phyloP scores from a whole-genome alignment of 1,140 invertebrate genomes.

The Apis florea region DNA sequence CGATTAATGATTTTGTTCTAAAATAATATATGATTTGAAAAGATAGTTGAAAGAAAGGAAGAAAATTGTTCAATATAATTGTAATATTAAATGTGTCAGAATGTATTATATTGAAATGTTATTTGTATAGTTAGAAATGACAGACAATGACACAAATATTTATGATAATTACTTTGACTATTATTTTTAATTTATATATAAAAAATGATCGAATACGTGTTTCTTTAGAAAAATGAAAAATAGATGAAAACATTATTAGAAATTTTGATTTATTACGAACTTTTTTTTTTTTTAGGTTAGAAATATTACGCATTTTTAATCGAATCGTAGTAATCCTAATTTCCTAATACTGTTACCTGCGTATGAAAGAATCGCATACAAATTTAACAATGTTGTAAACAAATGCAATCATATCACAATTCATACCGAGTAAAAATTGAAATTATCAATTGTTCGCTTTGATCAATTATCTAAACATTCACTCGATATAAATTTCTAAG shows the following conservation, averaged over 20 bases:
- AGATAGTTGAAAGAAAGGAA: neutral
- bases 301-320: neutral
- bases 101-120: neutral
- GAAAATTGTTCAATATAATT: neutral
- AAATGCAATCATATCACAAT: constrained; percentile 41
- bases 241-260: neutral
- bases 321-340: constrained; percentile 3
- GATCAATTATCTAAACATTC: constrained; percentile 21
- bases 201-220: neutral
- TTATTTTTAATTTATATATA: neutral
- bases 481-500: constrained; percentile 13
- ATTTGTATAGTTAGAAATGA: neutral
- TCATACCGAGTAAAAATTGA: constrained; percentile 23
- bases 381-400: constrained; percentile 6
- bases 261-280: neutral
- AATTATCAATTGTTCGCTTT: constrained; percentile 22
- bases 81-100: neutral
- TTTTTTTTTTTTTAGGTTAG: neutral
- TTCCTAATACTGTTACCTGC: neutral
- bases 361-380: neutral
- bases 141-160: neutral
- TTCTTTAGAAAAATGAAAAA: neutral
- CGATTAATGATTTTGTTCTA: neutral
- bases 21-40: neutral
- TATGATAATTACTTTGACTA: neutral